Percentiles rank a stretch among this genome's conserved stretches.
Evolutionary conservation across 92 coral and sea anemone genomes (phyloP).

Genomic region (Diadumene lineata): DNA sequence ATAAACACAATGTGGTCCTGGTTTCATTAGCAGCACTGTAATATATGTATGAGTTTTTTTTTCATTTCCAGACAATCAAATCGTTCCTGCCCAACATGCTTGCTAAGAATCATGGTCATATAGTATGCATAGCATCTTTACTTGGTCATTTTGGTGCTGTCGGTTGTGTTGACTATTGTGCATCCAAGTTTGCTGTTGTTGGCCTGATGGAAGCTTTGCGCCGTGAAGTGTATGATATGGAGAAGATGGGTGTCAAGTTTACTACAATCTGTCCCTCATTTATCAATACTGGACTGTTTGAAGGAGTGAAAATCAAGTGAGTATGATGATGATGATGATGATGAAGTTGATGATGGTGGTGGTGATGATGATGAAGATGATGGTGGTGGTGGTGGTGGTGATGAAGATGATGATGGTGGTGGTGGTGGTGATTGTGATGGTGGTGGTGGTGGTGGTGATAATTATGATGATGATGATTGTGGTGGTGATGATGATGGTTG

Average conservation of each 20-base stretch:
- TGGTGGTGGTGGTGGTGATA: neutral
- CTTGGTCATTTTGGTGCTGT: constrained; percentile 70
- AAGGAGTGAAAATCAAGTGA: constrained; percentile 81
- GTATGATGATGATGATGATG: neutral
- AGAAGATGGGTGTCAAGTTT: constrained; percentile 62
- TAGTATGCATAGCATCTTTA: constrained; percentile 77
- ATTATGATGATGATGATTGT: neutral
- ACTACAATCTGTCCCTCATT: constrained; percentile 91
- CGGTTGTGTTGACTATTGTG: constrained; percentile 85
- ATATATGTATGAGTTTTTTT: no score
- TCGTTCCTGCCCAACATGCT: constrained; percentile 83
- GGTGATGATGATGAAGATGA: neutral
- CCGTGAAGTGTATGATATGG: constrained; percentile 60
- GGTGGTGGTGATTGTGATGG: neutral
- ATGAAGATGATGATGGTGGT: neutral
- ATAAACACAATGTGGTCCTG: no score
- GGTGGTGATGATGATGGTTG: neutral
- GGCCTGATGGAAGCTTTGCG: constrained; percentile 90
- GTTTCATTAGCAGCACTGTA: no score
- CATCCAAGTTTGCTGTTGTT: constrained; percentile 90
- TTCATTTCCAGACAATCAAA: constrained; percentile 65
- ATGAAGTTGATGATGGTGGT: neutral
- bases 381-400: neutral
- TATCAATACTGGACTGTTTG: constrained; percentile 90
- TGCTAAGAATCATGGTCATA: constrained; percentile 81